Percentiles rank a stretch among this genome's conserved stretches.
phyloP scores from a whole-genome alignment of 1,140 invertebrate genomes.

The Pachypeltis micranthus region DNA sequence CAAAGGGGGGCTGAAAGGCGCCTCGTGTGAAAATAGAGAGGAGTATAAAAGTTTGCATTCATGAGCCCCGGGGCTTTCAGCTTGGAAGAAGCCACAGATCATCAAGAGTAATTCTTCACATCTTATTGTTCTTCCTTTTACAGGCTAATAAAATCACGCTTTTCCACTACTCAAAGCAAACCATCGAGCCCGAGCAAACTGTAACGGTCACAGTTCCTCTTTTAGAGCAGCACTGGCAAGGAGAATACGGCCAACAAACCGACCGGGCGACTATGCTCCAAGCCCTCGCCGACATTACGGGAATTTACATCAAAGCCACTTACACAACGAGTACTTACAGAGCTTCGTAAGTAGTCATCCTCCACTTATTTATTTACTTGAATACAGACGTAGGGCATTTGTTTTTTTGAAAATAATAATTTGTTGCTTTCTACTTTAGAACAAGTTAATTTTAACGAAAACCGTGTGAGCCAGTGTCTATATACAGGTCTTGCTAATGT shows the following conservation, averaged over 20 bases:
- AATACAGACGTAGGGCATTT: not conserved
- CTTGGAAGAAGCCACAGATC: too few relatives aligned
- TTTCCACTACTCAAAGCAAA: conserved; percentile 38
- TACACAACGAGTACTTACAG: conserved; percentile 70
- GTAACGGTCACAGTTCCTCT: conserved; percentile 58
- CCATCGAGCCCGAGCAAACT: conserved; percentile 43
- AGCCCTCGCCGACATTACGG: conserved; percentile 77
- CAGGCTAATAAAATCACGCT: conserved; percentile 62
- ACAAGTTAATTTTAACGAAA: too few relatives aligned
- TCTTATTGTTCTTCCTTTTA: conserved; percentile 30
- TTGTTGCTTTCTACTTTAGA: too few relatives aligned
- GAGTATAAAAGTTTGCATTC: too few relatives aligned
- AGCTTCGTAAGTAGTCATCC: conserved; percentile 50
- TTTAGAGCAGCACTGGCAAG: conserved; percentile 68
- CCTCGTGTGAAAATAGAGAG: too few relatives aligned
- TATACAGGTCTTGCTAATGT: too few relatives aligned
- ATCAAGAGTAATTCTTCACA: not conserved
- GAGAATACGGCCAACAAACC: conserved; percentile 64
- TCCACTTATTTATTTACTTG: not conserved
- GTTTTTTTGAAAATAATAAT: not conserved
- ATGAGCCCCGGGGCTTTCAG: too few relatives aligned
- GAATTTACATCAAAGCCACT: conserved; percentile 84
- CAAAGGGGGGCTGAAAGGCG: too few relatives aligned
- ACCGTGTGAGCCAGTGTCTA: too few relatives aligned
- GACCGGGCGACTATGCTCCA: conserved; percentile 83